phyloP scores from a whole-genome alignment of 2,113 vertebrate genomes.

The Ictalurus punctatus region DNA sequence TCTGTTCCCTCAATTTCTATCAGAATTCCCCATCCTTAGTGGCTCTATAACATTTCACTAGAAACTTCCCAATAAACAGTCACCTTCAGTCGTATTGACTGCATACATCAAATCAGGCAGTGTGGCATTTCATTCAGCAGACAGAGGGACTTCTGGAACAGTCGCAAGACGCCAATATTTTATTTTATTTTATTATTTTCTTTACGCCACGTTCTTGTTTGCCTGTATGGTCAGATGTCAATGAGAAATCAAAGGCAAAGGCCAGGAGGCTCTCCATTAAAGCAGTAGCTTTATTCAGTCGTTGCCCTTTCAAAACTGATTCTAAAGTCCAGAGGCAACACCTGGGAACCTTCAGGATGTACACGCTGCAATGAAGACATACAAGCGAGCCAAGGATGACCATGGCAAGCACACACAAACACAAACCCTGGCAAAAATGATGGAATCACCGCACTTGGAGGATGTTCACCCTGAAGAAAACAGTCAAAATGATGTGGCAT shows the following conservation, averaged over 20 bases:
- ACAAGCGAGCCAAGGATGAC: slow-evolving; percentile 69
- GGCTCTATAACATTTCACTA: neutral
- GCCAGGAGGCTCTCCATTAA: slow-evolving; percentile 48
- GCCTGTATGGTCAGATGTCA: slow-evolving; percentile 52
- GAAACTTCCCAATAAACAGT: slow-evolving; percentile 10
- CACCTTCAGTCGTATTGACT: slow-evolving; percentile 13
- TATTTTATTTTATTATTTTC: neutral
- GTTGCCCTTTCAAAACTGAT: slow-evolving; percentile 62
- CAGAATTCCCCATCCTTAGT: neutral
- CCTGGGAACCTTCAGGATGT: slow-evolving; percentile 78
- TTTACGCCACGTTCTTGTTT: slow-evolving; percentile 45
- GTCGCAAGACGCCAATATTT: slow-evolving; percentile 62
- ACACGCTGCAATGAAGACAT: slow-evolving; percentile 64
- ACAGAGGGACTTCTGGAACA: slow-evolving; percentile 38
- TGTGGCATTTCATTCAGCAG: slow-evolving; percentile 46
- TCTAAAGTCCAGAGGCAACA: slow-evolving; percentile 71
- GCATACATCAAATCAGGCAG: slow-evolving; percentile 24
- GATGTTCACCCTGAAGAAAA: no score
- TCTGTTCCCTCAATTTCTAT: neutral
- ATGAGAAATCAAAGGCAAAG: slow-evolving; percentile 50
- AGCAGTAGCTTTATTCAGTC: slow-evolving; percentile 68
- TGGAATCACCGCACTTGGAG: no score
- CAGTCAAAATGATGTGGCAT: no score
- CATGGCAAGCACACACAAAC: slow-evolving; percentile 56
- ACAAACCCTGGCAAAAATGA: no score